These are phyloP conservation scores for Caenorhabditis sp. DNA, from an alignment of 2,888 invertebrate species.

Conservation along the genomic window DNA sequence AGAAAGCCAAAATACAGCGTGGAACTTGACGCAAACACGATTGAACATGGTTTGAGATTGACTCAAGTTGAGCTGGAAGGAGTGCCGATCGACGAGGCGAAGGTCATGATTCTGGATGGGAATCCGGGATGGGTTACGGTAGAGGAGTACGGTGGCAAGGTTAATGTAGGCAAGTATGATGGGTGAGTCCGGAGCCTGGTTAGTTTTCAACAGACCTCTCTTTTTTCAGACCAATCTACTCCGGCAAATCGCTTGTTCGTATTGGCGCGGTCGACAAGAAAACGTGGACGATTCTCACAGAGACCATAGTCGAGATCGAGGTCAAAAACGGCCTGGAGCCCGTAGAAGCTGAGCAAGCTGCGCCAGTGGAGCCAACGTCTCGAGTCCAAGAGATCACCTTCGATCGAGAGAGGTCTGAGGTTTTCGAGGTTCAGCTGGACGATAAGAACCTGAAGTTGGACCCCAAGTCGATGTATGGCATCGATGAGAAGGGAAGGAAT, in stretches of 20 bases:
- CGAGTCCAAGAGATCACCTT: conserved; percentile 60
- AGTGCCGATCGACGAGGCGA: conserved; percentile 74
- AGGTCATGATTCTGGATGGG: conserved; percentile 74
- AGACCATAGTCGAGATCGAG: conserved; percentile 62
- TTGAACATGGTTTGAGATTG: conserved; percentile 61
- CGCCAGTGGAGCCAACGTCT: neutral
- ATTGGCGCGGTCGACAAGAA: conserved; percentile 75
- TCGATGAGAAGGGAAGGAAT: conserved; percentile 67
- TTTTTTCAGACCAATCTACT: conserved; percentile 40
- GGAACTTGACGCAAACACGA: conserved; percentile 54
- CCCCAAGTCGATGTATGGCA: conserved; percentile 56
- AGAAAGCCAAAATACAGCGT: conserved; percentile 65
- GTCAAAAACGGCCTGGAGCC: conserved; percentile 59
- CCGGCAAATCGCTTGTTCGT: conserved; percentile 56
- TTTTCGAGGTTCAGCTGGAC: conserved; percentile 37
- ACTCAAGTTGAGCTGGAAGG: conserved; percentile 77
- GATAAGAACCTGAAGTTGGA: conserved; percentile 41
- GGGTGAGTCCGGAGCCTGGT: too few relatives aligned
- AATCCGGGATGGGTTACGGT: conserved; percentile 80
- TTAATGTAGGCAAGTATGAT: conserved; percentile 71
- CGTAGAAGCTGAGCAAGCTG: neutral
- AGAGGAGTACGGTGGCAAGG: conserved; percentile 78
- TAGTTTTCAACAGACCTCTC: too few relatives aligned
- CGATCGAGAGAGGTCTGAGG: conserved; percentile 59
- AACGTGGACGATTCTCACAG: conserved; percentile 71